These are phyloP conservation scores for Hemiscyllium ocellatum DNA, from an alignment of 2,113 vertebrate genomes.

Conservation along the genomic window DNA sequence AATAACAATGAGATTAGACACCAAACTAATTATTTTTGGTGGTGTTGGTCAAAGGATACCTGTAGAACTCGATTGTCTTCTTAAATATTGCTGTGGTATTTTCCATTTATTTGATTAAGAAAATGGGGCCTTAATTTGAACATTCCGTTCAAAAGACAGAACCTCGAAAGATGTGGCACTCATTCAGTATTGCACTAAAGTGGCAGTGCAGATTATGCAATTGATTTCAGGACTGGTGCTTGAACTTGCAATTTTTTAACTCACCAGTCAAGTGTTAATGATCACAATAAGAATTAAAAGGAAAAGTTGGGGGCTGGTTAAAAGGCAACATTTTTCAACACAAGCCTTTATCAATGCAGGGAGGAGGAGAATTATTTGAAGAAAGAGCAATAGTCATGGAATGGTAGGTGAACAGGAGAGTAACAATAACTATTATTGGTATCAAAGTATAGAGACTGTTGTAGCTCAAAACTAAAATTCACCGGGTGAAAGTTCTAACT, in stretches of 20 bases:
- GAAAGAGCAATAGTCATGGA: neutral
- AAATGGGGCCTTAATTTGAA: neutral
- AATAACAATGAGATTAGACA: neutral
- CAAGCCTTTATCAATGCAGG: neutral
- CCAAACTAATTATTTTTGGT: neutral
- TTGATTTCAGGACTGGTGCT: neutral
- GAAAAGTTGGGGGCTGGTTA: neutral
- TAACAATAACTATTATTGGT: neutral
- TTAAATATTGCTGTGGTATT: neutral
- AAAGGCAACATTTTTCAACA: neutral
- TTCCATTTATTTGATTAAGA: neutral
- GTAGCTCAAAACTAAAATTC: too few relatives aligned
- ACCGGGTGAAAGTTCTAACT: too few relatives aligned
- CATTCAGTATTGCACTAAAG: neutral
- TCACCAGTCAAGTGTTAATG: neutral
- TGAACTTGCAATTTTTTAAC: neutral
- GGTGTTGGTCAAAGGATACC: neutral
- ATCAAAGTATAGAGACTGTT: neutral
- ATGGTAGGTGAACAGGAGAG: neutral
- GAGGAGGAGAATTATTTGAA: neutral
- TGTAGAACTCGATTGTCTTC: neutral
- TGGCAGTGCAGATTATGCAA: neutral
- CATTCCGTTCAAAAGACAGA: neutral
- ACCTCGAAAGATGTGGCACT: neutral
- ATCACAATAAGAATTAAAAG: neutral